Conservation (phyloP, 2,113 vertebrate species). For the Rhinogobius similis region DNA sequence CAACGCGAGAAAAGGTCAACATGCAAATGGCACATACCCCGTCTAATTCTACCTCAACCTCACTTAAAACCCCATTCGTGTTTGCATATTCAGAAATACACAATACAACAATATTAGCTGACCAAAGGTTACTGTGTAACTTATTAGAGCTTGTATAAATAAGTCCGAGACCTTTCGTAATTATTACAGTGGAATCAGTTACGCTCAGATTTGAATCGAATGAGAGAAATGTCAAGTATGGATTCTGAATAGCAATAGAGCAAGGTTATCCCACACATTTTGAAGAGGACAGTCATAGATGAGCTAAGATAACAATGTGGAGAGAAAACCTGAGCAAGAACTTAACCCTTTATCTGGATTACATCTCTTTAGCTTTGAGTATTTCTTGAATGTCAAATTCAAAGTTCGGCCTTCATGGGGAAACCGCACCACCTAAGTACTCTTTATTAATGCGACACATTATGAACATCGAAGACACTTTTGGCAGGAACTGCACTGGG, state of each 20-base stretch:
- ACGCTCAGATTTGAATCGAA: slow-evolving; percentile 47
- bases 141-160: not conserved
- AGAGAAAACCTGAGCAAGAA: slow-evolving; percentile 10
- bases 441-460: slow-evolving; percentile 9
- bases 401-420: not conserved
- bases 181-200: slow-evolving; percentile 39
- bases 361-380: slow-evolving; percentile 22
- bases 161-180: slow-evolving; percentile 14
- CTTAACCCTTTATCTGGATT: slow-evolving; percentile 31
- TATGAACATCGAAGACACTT: slow-evolving; percentile 24
- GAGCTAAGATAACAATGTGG: slow-evolving; percentile 30
- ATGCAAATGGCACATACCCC: slow-evolving; percentile 18
- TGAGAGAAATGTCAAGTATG: slow-evolving; percentile 60
- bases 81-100: slow-evolving; percentile 12
- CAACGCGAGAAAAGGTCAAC: slow-evolving; percentile 36
- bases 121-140: slow-evolving; percentile 25
- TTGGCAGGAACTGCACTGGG: slow-evolving; percentile 12
- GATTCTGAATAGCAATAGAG: slow-evolving; percentile 59
- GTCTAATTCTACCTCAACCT: slow-evolving; percentile 10
- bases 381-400: slow-evolving; percentile 10
- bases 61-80: not conserved
- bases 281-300: slow-evolving; percentile 41
- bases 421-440: not conserved
- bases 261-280: slow-evolving; percentile 22
- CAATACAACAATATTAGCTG: not conserved